Base-by-base conservation (phyloP, 2,113 vertebrate genomes). In the Tachysurus fulvidraco region DNA sequence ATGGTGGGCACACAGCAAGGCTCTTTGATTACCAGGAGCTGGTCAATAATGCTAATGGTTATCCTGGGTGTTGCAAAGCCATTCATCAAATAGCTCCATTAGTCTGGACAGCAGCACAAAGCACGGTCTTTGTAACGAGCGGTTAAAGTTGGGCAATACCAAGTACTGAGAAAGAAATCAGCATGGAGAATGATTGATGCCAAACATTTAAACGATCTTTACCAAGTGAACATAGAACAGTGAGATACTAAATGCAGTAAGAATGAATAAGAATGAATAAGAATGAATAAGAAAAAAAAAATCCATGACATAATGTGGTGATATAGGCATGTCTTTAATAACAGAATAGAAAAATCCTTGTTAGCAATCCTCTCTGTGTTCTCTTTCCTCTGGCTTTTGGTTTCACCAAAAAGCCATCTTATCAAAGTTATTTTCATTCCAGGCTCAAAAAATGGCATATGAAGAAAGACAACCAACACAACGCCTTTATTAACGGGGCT, bases 401-500 rank as follows among this genome's bases (percentile, higher is more conserved):
- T 91, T 90, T 50, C 81, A 86, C 87, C 84, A 84, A 90, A 92
- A 67, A 87, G 83, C 89, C 71, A 88, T 85, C 82, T 85, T 89
- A 85, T 52, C 83, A 30, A 84, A 41, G 30, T 88, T 86, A 91
- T 92, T 91, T 89, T 88, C 88, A 84, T 87, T 88, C 81, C 77
- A 91, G 71, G 89, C 81, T 77, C 82, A 85, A 85, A 91, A 89
- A 89, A 87, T 46, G 80, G 41, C 89, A 93, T 73, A 88, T 85
- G 80, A 81, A 88, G 89, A 82, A 83, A 85, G 83, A 87, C 90
- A 91, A 92, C 91, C 89, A 88, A 92, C 93, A 93, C 88, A 90
- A 65, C 85, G 85, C 91, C 89, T 91, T 93, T 93, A 93, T 92
- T 94, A 93, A 93, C 89, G 87, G 86, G 83, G 90, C 91, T 91